Percentiles rank a stretch among this genome's conserved stretches.
Evolutionary conservation across 1,140 invertebrate species (phyloP).

Genomic region (Trachymyrmex septentrionalis): DNA sequence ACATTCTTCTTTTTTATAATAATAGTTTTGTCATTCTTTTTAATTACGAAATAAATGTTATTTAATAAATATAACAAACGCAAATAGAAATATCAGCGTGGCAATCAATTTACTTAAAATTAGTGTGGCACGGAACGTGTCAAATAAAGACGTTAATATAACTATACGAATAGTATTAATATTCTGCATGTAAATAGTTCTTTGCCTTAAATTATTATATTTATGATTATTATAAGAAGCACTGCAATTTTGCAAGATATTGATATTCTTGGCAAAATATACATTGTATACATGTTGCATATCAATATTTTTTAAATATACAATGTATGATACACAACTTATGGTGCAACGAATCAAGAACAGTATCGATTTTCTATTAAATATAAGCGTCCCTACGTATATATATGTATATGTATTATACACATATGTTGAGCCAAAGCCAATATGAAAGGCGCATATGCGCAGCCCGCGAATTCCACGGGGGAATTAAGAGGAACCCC

Average conservation of each 20-base stretch:
- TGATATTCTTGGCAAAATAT: constrained; percentile 18
- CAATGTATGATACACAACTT: background rate
- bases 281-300: background rate
- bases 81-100: no score
- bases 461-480: constrained; percentile 33
- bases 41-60: no score
- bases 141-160: background rate
- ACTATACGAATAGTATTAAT: background rate
- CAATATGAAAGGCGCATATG: constrained; percentile 41
- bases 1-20: no score
- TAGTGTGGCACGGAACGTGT: background rate
- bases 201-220: constrained; percentile 1
- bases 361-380: constrained; percentile 41
- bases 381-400: background rate
- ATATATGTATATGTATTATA: background rate
- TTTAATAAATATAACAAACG: no score
- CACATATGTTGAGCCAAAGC: background rate
- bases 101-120: no score
- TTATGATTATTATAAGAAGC: background rate
- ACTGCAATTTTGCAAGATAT: background rate
- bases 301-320: constrained; percentile 7
- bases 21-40: no score
- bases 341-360: background rate
- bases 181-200: background rate
- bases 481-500: constrained; percentile 59